Percentiles rank a stretch among this genome's conserved stretches.
phyloP scores from a whole-genome alignment of 2,797 vertebrate genomes.

The Coreius guichenoti region DNA sequence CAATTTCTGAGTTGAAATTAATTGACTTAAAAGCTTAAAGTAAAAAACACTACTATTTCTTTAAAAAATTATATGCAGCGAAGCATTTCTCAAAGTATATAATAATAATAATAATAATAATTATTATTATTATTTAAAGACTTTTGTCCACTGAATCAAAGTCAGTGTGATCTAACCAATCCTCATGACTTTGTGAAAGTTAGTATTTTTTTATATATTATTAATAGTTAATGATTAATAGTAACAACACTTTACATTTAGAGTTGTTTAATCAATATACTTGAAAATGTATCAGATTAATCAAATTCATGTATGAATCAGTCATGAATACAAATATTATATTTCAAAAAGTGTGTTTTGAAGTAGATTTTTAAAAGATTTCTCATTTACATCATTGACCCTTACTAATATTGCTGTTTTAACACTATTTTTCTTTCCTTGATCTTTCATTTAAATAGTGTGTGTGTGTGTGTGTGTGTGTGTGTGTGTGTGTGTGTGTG shows the following conservation, averaged over 20 bases:
- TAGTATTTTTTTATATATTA: not conserved
- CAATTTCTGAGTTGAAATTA: no score
- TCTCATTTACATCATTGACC: not conserved
- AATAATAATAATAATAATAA: not conserved
- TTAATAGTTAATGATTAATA: not conserved
- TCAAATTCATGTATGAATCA: no score
- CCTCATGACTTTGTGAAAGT: not conserved
- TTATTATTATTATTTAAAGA: not conserved
- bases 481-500: no score
- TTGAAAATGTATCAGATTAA: not conserved
- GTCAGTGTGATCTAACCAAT: not conserved
- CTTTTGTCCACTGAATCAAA: not conserved
- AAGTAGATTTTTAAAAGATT: not conserved
- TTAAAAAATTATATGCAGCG: no score
- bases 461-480: no score
- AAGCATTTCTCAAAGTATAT: no score
- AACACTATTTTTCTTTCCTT: not conserved
- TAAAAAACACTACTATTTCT: no score
- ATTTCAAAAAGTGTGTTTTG: not conserved
- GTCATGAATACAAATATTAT: no score
- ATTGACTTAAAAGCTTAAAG: not conserved
- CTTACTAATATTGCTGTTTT: not conserved
- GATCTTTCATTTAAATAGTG: not conserved
- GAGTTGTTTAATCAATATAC: not conserved
- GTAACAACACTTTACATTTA: not conserved